Conservation (phyloP, 2,113 vertebrate genomes). For the Tyrannus savana region DNA sequence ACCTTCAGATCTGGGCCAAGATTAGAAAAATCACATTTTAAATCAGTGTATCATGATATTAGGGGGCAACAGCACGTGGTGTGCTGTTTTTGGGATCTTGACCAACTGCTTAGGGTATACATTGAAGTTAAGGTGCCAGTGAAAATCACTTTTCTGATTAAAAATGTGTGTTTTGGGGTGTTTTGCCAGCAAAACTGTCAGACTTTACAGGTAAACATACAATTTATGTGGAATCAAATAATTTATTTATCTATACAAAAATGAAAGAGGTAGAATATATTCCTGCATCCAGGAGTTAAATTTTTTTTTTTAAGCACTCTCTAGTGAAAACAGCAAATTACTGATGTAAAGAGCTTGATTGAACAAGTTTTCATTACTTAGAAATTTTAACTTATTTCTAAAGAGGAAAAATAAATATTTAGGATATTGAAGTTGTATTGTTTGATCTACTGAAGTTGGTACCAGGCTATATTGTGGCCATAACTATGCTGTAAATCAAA, state of each 20-base stretch:
- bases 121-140: neutral
- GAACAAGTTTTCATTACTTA: neutral
- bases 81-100: neutral
- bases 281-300: neutral
- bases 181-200: neutral
- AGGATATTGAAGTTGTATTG: neutral
- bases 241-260: neutral
- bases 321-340: neutral
- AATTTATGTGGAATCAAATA: neutral
- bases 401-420: neutral
- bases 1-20: neutral
- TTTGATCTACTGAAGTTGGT: neutral
- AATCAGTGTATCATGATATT: neutral
- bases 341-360: neutral
- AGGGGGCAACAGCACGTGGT: neutral
- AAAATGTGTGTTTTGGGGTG: neutral
- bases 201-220: neutral
- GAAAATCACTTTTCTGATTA: neutral
- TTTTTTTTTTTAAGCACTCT: neutral
- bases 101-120: neutral
- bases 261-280: neutral
- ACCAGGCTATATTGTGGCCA: neutral
- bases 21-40: neutral
- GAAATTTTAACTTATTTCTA: neutral
- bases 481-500: neutral